A percentile compares a stretch with the other conserved stretches of the same genome.
phyloP scores from a whole-genome alignment of 2,113 vertebrate species.

The Rhea americana region DNA sequence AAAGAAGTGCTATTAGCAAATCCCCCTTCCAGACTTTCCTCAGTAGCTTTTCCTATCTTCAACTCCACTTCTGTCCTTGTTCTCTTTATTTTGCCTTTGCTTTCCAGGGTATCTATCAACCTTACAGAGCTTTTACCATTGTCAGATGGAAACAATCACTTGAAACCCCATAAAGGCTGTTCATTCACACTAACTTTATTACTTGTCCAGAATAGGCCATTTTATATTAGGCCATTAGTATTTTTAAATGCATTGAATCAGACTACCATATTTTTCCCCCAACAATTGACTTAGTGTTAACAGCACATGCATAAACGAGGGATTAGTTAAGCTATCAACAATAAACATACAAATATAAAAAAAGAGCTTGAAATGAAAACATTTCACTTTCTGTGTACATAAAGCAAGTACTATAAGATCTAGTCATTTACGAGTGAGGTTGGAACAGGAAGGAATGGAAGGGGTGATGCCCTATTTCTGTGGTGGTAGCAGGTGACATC shows the following conservation, averaged over 20 bases:
- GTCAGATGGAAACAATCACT: not conserved
- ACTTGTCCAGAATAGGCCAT: not conserved
- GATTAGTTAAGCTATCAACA: not conserved
- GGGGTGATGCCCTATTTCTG: not conserved
- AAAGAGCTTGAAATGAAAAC: not conserved
- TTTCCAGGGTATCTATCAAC: not conserved
- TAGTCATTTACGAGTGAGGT: not conserved
- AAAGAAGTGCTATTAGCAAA: not conserved
- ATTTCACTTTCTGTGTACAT: not conserved
- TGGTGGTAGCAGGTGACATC: conserved; percentile 2
- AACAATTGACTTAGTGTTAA: not conserved
- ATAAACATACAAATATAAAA: not conserved
- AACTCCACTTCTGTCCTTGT: not conserved
- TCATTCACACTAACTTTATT: not conserved
- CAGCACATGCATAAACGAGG: not conserved
- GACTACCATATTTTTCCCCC: not conserved
- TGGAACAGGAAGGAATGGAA: not conserved
- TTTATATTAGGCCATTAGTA: not conserved
- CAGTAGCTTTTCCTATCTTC: not conserved
- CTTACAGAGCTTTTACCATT: not conserved
- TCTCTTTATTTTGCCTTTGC: not conserved
- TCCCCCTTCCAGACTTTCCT: not conserved
- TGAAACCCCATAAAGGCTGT: not conserved
- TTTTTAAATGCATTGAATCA: not conserved
- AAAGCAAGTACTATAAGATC: not conserved